Evolutionary conservation across 2,797 vertebrate species (phyloP).

Genomic region (Mormyrops boulengeri): DNA sequence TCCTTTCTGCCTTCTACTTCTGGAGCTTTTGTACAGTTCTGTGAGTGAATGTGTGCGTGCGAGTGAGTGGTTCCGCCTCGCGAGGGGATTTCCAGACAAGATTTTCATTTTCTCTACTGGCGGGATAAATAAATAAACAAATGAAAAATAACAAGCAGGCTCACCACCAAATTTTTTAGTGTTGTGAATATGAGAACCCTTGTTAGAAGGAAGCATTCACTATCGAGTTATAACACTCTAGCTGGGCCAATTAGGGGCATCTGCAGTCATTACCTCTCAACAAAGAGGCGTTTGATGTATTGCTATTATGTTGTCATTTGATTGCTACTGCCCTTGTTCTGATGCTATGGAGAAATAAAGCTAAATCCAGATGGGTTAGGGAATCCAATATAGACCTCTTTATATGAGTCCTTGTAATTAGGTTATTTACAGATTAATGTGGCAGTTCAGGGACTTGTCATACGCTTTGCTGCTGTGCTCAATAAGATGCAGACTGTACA

Average conservation of each 20-base stretch:
- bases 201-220: constrained; percentile 56
- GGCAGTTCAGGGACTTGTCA: constrained; percentile 46
- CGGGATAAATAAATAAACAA: constrained; percentile 26
- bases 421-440: constrained; percentile 62
- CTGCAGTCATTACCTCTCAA: constrained; percentile 60
- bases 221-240: constrained; percentile 48
- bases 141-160: constrained; percentile 31
- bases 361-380: constrained; percentile 37
- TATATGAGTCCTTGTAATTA: constrained; percentile 24
- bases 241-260: constrained; percentile 48
- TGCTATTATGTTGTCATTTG: constrained; percentile 52
- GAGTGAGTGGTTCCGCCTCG: constrained; percentile 20
- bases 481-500: constrained; percentile 10
- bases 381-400: constrained; percentile 58
- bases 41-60: constrained; percentile 1
- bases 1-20: constrained; percentile 14
- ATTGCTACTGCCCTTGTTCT: constrained; percentile 60
- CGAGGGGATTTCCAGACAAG: constrained; percentile 27
- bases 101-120: constrained; percentile 12
- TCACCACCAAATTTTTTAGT: constrained; percentile 23
- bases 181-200: constrained; percentile 50
- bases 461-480: constrained; percentile 37
- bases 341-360: constrained; percentile 64
- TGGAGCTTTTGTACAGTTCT: constrained; percentile 1
- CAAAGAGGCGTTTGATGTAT: constrained; percentile 62